phyloP scores from a whole-genome alignment of 2,113 vertebrate genomes.

The Haemorhous mexicanus region DNA sequence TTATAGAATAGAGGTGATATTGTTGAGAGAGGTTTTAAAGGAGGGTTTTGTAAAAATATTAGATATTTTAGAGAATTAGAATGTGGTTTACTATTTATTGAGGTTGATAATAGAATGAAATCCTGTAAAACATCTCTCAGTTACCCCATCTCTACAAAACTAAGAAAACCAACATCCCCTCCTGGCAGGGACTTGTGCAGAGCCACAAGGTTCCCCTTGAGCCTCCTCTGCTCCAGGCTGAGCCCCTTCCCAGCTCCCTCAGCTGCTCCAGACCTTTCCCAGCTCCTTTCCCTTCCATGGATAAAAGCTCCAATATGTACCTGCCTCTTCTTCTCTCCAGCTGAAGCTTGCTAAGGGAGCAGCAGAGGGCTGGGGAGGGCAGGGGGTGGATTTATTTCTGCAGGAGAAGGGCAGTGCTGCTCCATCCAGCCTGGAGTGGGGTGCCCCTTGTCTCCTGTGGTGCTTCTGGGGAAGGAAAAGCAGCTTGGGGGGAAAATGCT shows the following conservation, averaged over 20 bases:
- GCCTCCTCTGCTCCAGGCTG: background rate
- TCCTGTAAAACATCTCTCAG: background rate
- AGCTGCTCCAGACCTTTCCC: background rate
- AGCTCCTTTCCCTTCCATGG: background rate
- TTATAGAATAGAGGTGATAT: too few relatives aligned
- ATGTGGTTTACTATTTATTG: too few relatives aligned
- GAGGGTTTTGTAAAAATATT: too few relatives aligned
- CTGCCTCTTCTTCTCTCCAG: background rate
- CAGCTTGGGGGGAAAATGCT: background rate
- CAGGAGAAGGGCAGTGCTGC: background rate
- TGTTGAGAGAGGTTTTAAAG: too few relatives aligned
- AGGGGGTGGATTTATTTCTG: background rate
- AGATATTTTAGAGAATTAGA: too few relatives aligned
- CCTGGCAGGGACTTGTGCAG: background rate
- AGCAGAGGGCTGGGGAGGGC: background rate
- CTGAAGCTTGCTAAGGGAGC: background rate
- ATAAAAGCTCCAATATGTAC: background rate
- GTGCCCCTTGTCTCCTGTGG: rapidly evolving
- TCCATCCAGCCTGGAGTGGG: background rate
- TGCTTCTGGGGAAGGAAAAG: background rate
- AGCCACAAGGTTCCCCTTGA: background rate
- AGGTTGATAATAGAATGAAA: background rate
- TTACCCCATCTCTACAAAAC: background rate
- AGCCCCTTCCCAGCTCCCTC: background rate
- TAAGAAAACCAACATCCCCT: background rate